Conservation (phyloP, 1,140 invertebrate species). For the Cotesia chilonis region DNA sequence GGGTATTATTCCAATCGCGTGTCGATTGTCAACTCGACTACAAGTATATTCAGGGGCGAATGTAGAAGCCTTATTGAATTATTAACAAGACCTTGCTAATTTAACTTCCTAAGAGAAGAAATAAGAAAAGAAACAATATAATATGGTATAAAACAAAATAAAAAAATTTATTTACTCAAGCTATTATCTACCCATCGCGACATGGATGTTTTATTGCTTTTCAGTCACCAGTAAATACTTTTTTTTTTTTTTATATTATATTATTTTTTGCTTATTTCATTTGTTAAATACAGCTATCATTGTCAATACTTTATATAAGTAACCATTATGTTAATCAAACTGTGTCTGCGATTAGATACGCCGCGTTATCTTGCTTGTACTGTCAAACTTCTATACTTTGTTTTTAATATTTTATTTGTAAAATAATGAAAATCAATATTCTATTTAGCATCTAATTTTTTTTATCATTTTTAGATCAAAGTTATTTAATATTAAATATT, state of each 20-base stretch:
- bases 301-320: too few species aligned
- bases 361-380: too few species aligned
- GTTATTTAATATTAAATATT: too few species aligned
- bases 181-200: not conserved
- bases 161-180: not conserved
- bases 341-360: too few species aligned
- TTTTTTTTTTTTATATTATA: not conserved
- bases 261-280: not conserved
- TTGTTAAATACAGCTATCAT: too few species aligned
- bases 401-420: too few species aligned
- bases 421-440: too few species aligned
- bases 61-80: constrained; percentile 19
- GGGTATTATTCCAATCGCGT: constrained; percentile 21
- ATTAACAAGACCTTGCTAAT: constrained; percentile 24
- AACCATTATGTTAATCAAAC: too few species aligned
- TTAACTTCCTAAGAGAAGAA: constrained; percentile 17
- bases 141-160: too few species aligned
- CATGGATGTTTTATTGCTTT: constrained; percentile 2
- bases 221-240: not conserved
- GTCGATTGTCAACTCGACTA: constrained; percentile 1
- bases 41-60: constrained; percentile 20
- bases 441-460: too few species aligned
- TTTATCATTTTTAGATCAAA: too few species aligned
- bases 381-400: too few species aligned
- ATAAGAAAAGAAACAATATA: not conserved